phyloP scores from a whole-genome alignment of 2,113 vertebrate genomes.

The Protobothrops mucrosquamatus region DNA sequence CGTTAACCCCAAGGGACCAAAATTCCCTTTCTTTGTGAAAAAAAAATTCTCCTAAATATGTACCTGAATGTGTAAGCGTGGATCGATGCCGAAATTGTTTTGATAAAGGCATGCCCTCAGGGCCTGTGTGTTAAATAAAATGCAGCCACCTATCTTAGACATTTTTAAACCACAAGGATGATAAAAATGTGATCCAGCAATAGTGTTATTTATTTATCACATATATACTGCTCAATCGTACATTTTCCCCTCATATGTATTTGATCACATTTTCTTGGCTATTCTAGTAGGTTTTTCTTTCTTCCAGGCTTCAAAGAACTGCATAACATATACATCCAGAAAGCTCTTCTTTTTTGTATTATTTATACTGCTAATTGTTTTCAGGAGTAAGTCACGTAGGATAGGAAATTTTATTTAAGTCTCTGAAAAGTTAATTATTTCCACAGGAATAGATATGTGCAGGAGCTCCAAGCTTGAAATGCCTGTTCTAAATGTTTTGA shows the following conservation, averaged over 20 bases:
- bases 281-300: background rate
- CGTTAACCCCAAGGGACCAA: background rate
- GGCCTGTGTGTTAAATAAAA: conserved; percentile 20
- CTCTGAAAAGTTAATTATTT: background rate
- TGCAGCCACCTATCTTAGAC: background rate
- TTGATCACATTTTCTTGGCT: background rate
- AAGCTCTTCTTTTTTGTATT: background rate
- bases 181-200: background rate
- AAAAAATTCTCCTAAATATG: background rate
- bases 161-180: background rate
- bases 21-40: no score
- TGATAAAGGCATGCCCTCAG: background rate
- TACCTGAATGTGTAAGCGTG: background rate
- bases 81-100: background rate
- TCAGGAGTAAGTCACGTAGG: no score
- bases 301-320: background rate
- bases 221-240: background rate
- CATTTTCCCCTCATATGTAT: background rate
- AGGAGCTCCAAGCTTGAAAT: background rate
- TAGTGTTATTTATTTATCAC: background rate
- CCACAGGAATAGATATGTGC: background rate
- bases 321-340: background rate
- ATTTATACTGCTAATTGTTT: background rate
- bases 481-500: background rate
- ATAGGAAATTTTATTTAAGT: background rate